Evolutionary conservation across 2,113 vertebrate species (phyloP), one percentile per base, ranked within the genome.

Genomic region (Plecotus auritus): DNA sequence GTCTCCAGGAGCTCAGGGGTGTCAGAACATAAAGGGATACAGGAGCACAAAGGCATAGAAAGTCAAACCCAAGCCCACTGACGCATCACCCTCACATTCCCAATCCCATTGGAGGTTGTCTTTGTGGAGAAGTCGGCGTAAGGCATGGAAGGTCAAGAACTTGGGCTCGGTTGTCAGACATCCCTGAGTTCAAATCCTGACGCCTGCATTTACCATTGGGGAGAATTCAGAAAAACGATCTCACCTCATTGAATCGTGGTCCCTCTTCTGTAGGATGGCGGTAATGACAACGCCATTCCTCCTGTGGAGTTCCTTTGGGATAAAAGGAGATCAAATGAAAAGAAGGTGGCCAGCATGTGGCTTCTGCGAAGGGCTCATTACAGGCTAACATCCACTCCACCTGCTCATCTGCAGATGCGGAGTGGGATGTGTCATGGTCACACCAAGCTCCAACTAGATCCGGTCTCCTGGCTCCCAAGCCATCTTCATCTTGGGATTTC

Each of bases 341-440:
- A 80, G 37, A 61, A 23, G 3, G 4, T 22, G 32, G 28, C 16
- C 1, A 59, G 73, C 49, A 32, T 1, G 35, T 7, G 45, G 14
- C 26, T 20, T 73, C 12, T 45, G 1, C 2, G 7, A 42, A 47
- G 59, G 8, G 4, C 12, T 70, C 22, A 5, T 23, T 4, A 7
- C 1, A 20, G 14, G 20, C 72, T n/a, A 22, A 61, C 6, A 2
- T 18, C 54, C 45, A 2, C 64, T 17, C 37, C 12, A 18, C 10
- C 8, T 7, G 49, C 61, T 40, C 66, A 1, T 66, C 78, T 59
- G 37, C 26, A 61, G 82, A 11, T 30, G 47, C 26, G n/a, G 32
- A 23, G 32, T 2, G 32, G 73, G 9, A 8, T 1, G 1, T 26
- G 26, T 28, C n/a, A 2, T 3, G 4, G 17, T 67, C 54, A 49